These are phyloP conservation scores for Nomada flava DNA, from an alignment of 2,888 invertebrate species.

Conservation along the genomic window DNA sequence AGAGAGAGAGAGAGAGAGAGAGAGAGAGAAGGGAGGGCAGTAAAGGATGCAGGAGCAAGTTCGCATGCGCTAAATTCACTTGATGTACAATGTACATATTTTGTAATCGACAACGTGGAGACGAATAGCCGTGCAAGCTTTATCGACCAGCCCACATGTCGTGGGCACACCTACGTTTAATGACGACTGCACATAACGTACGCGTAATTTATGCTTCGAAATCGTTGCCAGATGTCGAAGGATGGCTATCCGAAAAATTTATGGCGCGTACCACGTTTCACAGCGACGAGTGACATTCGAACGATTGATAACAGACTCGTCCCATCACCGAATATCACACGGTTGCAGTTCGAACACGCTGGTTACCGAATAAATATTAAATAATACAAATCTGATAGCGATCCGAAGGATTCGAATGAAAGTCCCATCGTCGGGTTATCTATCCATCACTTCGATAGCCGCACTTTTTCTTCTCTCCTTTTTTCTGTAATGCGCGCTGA, in stretches of 20 bases:
- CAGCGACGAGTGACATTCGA: neutral
- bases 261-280: no score
- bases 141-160: constrained; percentile 52
- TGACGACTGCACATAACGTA: constrained; percentile 30
- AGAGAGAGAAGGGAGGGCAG: neutral
- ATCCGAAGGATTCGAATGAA: no score
- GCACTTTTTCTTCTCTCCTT: neutral
- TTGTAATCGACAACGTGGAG: constrained; percentile 54
- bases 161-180: constrained; percentile 59
- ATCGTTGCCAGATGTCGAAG: constrained; percentile 10
- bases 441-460: neutral
- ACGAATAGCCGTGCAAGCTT: constrained; percentile 46
- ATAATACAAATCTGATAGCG: neutral
- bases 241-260: neutral
- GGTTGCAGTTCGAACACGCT: no score
- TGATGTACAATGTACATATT: constrained; percentile 36
- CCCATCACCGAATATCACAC: no score
- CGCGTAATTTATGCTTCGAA: neutral
- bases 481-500: neutral
- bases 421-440: no score
- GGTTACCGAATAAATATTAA: neutral
- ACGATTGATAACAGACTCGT: neutral
- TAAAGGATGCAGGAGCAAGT: constrained; percentile 4
- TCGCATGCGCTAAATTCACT: constrained; percentile 39
- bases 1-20: neutral